Evolutionary conservation across 2,113 vertebrate species (phyloP), one percentile per base, ranked within the genome.

Genomic region (Spea bombifrons): DNA sequence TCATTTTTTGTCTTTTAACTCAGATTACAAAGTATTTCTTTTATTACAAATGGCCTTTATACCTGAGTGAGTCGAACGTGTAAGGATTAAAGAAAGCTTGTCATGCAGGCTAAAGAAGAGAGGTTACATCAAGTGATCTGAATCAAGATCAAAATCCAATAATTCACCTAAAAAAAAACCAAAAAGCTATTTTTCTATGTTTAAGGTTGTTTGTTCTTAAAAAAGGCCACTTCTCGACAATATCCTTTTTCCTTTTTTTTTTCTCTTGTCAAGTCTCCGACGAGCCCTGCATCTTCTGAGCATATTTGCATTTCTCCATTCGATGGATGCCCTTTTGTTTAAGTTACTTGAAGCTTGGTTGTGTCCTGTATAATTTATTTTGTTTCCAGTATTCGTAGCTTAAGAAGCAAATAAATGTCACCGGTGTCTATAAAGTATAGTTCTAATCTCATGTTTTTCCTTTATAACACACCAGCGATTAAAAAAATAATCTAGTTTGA

Each of bases 281-380:
- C 30, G 61, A 17, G 61, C n/a, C 13, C 61, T 64, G 61, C 8
- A 17, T 15, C 30, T 17, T 64, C 30, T 15, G 61, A 64, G 61
- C 2, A 16, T 7, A 64, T 64, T 64, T 64, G 61, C 61, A 64
- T 64, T 30, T 64, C 61, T 5, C 6, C n/a, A 13, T 64, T 64
- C 30, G 61, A 64, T 64, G 61, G 61, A 7, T 64, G 61, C 61
- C 61, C 61, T 64, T 64, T 64, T 64, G 61, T 64, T 64, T 30
- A 64, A 64, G 61, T 64, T 64, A 16, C 61, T 64, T 30, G 61
- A 30, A 64, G 61, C 61, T 17, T 16, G 3, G 61, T 7, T 7
- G 17, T 64, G 61, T 64, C 61, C 30, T 16, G 5, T 17, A 17
- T 16, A 30, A 64, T 64, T 64, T 64, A 64, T 30, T 8, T 64